A percentile compares a stretch with the other conserved stretches of the same genome.
Evolutionary conservation across 2,888 invertebrate genomes (phyloP).

Genomic region (Lamproptera curius): DNA sequence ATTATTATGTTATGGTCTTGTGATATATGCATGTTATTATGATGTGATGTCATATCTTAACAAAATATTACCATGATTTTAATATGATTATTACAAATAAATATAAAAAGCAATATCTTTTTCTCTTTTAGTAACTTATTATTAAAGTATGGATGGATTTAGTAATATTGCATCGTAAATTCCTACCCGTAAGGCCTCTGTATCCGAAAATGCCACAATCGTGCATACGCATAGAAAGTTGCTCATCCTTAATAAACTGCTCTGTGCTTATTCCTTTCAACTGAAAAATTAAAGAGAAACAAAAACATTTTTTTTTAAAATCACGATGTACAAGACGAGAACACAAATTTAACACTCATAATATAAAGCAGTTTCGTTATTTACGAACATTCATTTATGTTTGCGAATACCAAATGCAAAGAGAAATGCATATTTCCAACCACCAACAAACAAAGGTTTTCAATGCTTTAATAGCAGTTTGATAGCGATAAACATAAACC

Average conservation of each 20-base stretch:
- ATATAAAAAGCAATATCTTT: background rate
- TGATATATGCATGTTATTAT: background rate
- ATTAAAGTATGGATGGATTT: background rate
- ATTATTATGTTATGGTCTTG: background rate
- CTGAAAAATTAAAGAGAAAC: constrained; percentile 43
- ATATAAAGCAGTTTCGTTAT: no score
- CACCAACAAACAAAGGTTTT: background rate
- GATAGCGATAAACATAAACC: background rate
- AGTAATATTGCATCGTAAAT: no score
- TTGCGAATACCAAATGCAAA: background rate
- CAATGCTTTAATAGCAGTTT: background rate
- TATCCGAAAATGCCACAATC: constrained; percentile 88
- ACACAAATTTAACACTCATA: no score
- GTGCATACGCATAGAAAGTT: constrained; percentile 83
- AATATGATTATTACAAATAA: background rate
- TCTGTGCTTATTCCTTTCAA: constrained; percentile 86
- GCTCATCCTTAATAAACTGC: constrained; percentile 85
- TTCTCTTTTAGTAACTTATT: background rate
- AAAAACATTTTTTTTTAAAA: background rate
- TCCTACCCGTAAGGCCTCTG: constrained; percentile 84
- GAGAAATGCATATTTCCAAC: background rate
- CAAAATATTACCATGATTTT: background rate
- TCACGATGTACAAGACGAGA: no score
- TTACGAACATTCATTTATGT: background rate
- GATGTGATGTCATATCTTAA: background rate